Evolutionary conservation across 1,140 invertebrate genomes (phyloP), one percentile per base, ranked within the genome.

Genomic region (Polyergus mexicanus): DNA sequence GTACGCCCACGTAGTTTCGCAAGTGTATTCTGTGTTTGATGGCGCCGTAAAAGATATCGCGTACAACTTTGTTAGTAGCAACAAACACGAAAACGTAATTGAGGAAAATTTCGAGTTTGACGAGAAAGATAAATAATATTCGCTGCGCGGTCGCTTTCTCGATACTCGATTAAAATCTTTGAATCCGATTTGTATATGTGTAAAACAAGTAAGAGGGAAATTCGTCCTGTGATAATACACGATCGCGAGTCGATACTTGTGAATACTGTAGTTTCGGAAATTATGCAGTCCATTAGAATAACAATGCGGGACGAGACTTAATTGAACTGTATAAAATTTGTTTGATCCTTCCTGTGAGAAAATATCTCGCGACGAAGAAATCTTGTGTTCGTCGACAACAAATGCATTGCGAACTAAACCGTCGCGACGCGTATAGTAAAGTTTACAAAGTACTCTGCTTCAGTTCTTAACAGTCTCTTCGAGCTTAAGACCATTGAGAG

Each of bases 321-420:
- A 80, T 80, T 35, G 47, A 68, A 80, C 47, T 68, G 56, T 56
- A 41, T 41, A 68, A 51, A 78, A 69, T 80, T 68, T 56, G 32
- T 68, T 38, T 8, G 25, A 69, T 68, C 28, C n/a, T 22, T 65
- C 47, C 13, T n/a, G 25, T 32, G 10, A n/a, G 41, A 32, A 65
- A 11, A 3, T n/a, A n/a, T 41, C n/a, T 51, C 19, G 11, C 3
- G 22, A 80, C 16, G 8, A 68, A 68, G 62, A 10, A 16, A 51
- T 35, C 44, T 51, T 32, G 28, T 78, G 54, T 66, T 66, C 38
- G 44, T 32, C 13, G 22, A 63, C 47, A 32, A 63, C 47, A 25
- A 3, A 68, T 10, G 13, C 32, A 19, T 3, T 54, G 58, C 38
- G 6, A 77, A 77, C 25, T 44, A 63, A 77, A 58, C 58, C 16